These are phyloP conservation scores for Bradysia coprophila DNA, from an alignment of 1,140 invertebrate genomes.

Conservation along the genomic window DNA sequence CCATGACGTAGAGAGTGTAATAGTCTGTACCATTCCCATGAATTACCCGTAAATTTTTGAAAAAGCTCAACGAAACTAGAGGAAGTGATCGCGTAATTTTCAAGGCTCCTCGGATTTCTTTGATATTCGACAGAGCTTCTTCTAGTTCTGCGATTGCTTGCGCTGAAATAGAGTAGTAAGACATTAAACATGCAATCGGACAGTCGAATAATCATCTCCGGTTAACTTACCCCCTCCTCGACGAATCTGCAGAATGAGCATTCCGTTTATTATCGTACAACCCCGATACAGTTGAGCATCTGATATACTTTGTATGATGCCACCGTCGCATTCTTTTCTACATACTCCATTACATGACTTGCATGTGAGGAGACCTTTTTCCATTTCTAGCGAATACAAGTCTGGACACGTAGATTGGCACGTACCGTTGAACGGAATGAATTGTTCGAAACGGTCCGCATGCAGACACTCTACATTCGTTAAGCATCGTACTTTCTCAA, in stretches of 20 bases:
- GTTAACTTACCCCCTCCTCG: no score
- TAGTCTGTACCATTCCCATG: constrained; percentile 31
- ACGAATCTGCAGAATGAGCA: constrained; percentile 69
- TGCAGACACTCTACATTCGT: no score
- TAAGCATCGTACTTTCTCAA: no score
- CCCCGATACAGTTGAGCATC: constrained; percentile 55
- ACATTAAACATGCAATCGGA: no score
- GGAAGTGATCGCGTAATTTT: constrained; percentile 66
- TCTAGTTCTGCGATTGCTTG: constrained; percentile 60
- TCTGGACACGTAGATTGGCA: constrained; percentile 63
- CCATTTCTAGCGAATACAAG: constrained; percentile 33
- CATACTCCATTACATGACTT: constrained; percentile 33
- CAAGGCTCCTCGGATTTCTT: constrained; percentile 59
- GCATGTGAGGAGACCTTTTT: constrained; percentile 22
- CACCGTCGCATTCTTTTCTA: constrained; percentile 44
- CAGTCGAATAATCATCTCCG: no score
- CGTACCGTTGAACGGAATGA: constrained; percentile 35
- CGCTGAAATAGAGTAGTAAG: no score
- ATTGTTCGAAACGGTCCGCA: no score
- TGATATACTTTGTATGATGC: constrained; percentile 51
- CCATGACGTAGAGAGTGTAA: constrained; percentile 55
- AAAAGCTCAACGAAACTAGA: constrained; percentile 68
- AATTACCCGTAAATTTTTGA: constrained; percentile 60
- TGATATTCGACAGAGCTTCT: constrained; percentile 51
- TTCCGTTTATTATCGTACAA: constrained; percentile 68